Percentiles rank a stretch among this genome's conserved stretches.
Evolutionary conservation across 2,113 vertebrate species (phyloP).

Genomic region (Felis catus): F.catus_Fca126_mat1.0 CM031419.1:53865501-53866000

Average conservation of each 20-base stretch:
- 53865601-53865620: too few species aligned
- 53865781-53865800: neutral
- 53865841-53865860: neutral
- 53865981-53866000: neutral
- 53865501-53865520: too few species aligned
- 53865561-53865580: too few species aligned
- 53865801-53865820: neutral
- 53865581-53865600: too few species aligned
- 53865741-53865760: neutral
- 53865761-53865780: neutral
- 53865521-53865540: too few species aligned
- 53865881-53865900: neutral
- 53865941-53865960: neutral
- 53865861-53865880: neutral
- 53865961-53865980: neutral
- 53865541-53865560: too few species aligned
- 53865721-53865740: neutral
- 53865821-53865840: neutral
- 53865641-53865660: too few species aligned
- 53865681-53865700: neutral
- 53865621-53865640: too few species aligned
- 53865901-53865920: too few species aligned
- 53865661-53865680: neutral
- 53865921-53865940: neutral
- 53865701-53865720: neutral